Evolutionary conservation across 1,140 invertebrate species (phyloP), one percentile per base, ranked within the genome.

Genomic region (Nylanderia fulva): DNA sequence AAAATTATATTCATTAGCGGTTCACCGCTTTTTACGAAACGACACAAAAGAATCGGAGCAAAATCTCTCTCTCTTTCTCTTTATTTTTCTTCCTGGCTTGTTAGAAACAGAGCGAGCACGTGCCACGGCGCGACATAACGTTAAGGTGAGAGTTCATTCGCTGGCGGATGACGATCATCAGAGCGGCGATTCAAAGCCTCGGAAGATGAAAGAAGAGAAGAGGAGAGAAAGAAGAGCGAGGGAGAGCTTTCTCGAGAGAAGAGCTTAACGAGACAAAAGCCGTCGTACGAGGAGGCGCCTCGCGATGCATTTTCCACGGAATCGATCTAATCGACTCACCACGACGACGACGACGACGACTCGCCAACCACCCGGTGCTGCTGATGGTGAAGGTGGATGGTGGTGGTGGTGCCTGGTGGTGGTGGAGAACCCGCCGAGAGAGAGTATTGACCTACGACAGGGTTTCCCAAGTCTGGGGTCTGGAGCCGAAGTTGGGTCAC

Each of bases 281-380:
- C 71, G 15, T 69, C 48, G 24, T 42, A 11, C 54, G 29, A 39
- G 21, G 29, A 39, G 21, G n/a, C 48, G 24, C 36, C 24, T 15
- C 21, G 52, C 77, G 56, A 52, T 84, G 71, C 71, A 84, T 54
- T 84, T 75, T 84, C 71, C 80, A 76, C 72, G 71, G 56, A 72
- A 84, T 84, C 72, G 80, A 82, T 82, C 71, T 82, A 72, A 82
- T 71, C 66, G 77, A 82, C n/a, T 82, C 77, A 56, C 77, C 45
- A 52, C 77, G 54, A 83, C 76, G n/a, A 83, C 68, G 69, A 33
- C 29, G 29, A 42, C 42, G 42, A 76, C 63, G 71, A 61, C 71
- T 84, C 71, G 33, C 58, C 39, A n/a, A 11, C 64, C n/a, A 48
- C 15, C 45, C 45, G 45, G 45, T 48, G 36, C 7, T n/a, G 72